Percentiles rank a stretch among this genome's conserved stretches.
phyloP scores from a whole-genome alignment of 2,888 invertebrate species.

The Hypomecis punctinalis region DNA sequence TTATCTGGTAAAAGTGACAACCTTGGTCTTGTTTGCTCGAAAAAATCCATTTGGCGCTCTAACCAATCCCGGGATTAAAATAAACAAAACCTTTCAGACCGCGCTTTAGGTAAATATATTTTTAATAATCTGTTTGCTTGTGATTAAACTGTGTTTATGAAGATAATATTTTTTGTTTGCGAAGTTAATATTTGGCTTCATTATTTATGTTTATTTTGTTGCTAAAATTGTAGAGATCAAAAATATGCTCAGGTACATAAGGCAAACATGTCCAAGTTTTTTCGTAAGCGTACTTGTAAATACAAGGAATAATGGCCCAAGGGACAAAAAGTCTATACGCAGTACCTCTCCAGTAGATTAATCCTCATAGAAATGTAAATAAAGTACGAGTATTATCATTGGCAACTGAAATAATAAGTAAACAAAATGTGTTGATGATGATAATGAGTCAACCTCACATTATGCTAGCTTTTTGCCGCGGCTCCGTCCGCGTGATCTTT shows the following conservation, averaged over 20 bases:
- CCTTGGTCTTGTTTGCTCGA: constrained; percentile 54
- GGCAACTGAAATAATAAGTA: no score
- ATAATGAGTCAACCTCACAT: no score
- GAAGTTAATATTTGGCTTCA: background rate
- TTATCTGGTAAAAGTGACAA: constrained; percentile 56
- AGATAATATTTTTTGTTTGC: background rate
- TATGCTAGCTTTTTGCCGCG: no score
- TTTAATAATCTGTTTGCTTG: constrained; percentile 3
- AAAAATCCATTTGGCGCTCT: constrained; percentile 19
- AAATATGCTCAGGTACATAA: background rate
- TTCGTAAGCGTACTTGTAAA: no score
- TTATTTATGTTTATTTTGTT: background rate
- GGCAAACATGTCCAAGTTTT: background rate
- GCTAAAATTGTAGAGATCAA: background rate
- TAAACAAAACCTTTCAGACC: constrained; percentile 9
- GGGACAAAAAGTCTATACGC: no score
- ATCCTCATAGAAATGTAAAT: no score
- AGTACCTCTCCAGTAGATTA: no score
- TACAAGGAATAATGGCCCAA: no score
- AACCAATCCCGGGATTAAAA: constrained; percentile 23
- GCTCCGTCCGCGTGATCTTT: no score
- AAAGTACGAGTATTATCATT: no score
- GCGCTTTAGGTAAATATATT: constrained; percentile 3
- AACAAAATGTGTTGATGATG: no score
- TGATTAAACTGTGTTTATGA: constrained; percentile 1